Evolutionary conservation across 1,140 invertebrate genomes (phyloP).

Genomic region (Eupristina koningsbergeri): DNA sequence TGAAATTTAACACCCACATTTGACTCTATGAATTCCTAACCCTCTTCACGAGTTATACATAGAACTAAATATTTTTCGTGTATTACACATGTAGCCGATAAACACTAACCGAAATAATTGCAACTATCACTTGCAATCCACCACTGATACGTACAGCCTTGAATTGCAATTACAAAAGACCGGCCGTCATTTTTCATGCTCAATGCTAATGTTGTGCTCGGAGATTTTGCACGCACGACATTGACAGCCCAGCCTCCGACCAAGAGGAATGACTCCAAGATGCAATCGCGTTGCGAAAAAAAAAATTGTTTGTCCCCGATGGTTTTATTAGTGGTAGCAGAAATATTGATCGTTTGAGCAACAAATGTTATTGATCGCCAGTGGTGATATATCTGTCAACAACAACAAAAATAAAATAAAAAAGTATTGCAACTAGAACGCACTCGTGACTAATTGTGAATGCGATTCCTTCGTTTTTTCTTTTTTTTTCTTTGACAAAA

Average conservation of each 20-base stretch:
- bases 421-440: constrained; percentile 27
- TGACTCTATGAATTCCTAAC: not conserved
- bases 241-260: no score
- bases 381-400: not conserved
- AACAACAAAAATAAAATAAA: no score
- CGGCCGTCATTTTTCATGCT: no score
- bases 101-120: not conserved
- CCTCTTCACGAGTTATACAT: not conserved
- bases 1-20: constrained; percentile 9
- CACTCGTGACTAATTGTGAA: constrained; percentile 40
- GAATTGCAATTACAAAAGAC: no score
- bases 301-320: not conserved
- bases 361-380: constrained; percentile 56
- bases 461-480: no score
- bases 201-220: no score
- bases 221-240: no score
- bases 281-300: not conserved
- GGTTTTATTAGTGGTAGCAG: not conserved
- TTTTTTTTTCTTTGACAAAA: constrained; percentile 36
- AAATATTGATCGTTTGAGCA: constrained; percentile 29
- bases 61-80: no score
- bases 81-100: no score
- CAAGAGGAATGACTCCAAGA: no score
- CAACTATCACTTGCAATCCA: no score
- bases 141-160: not conserved